Percentiles rank a stretch among this genome's conserved stretches.
Evolutionary conservation across 1,140 invertebrate genomes (phyloP).

Genomic region (Gryon sp.): DNA sequence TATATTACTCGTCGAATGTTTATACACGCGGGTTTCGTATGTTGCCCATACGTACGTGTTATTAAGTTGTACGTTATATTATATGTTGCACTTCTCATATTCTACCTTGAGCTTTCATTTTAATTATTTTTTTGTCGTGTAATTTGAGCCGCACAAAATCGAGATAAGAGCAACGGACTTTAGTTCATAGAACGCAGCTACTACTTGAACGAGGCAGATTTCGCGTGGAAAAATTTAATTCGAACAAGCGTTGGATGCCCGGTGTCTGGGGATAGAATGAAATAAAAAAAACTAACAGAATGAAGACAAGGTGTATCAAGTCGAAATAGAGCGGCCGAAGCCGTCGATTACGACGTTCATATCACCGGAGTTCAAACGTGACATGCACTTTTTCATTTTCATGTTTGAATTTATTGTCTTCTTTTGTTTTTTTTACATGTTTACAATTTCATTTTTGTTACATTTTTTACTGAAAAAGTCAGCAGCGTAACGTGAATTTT

Average conservation of each 20-base stretch:
- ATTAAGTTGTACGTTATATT: constrained; percentile 38
- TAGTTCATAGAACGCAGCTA: constrained; percentile 42
- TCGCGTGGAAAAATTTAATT: constrained; percentile 59
- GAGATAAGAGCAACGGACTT: constrained; percentile 42
- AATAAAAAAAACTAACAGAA: constrained; percentile 43
- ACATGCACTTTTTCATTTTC: constrained; percentile 39
- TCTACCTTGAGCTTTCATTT: constrained; percentile 30
- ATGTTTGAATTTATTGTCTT: constrained; percentile 25
- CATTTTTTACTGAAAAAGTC: constrained; percentile 2
- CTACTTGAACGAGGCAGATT: constrained; percentile 47
- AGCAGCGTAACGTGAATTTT: no score
- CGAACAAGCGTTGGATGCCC: constrained; percentile 47
- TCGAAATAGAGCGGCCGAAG: constrained; percentile 40
- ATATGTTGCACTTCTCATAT: constrained; percentile 20
- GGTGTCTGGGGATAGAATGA: constrained; percentile 28
- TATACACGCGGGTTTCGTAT: background rate
- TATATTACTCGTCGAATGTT: constrained; percentile 6
- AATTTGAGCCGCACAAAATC: constrained; percentile 43
- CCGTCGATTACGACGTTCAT: constrained; percentile 35
- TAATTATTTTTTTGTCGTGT: constrained; percentile 34
- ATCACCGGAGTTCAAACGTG: constrained; percentile 21
- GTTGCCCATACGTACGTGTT: constrained; percentile 11
- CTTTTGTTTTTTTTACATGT: constrained; percentile 3
- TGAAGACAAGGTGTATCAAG: constrained; percentile 43
- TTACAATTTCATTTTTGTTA: constrained; percentile 25